Conservation (phyloP, 2,888 invertebrate species). For the Alcis repandata region DNA sequence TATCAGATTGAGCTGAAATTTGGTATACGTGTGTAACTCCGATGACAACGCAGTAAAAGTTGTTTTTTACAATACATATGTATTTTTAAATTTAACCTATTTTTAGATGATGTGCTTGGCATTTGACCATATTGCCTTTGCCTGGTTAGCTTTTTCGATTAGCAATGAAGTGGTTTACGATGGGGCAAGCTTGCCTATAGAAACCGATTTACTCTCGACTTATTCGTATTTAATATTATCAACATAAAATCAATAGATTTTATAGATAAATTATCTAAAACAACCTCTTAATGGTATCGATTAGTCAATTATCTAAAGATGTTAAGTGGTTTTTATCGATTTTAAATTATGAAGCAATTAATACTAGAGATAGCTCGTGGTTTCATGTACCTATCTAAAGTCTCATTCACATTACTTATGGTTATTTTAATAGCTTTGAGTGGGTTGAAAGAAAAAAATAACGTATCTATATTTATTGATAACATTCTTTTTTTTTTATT, state of each 20-base stretch:
- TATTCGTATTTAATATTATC: no score
- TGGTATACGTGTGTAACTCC: no score
- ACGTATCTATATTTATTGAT: not conserved
- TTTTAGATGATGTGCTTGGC: no score
- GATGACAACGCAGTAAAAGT: no score
- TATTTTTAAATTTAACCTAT: no score
- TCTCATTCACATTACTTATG: not conserved
- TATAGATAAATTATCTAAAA: slow-evolving; percentile 15
- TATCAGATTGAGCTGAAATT: no score
- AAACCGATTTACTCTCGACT: no score
- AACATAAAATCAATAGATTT: slow-evolving; percentile 2
- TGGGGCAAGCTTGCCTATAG: no score
- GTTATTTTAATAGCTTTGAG: not conserved
- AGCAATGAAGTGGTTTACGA: no score
- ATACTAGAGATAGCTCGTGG: slow-evolving; percentile 13
- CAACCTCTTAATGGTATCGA: slow-evolving; percentile 5
- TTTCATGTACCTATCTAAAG: not conserved
- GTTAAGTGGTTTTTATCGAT: slow-evolving; percentile 18
- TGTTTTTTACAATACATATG: no score
- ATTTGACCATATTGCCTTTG: no score
- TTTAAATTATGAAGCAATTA: slow-evolving; percentile 27
- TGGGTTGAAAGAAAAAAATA: not conserved
- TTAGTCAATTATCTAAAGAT: slow-evolving; percentile 16
- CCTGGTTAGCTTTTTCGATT: no score
- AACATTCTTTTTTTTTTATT: not conserved